Percentiles rank a stretch among this genome's conserved stretches.
Conservation (phyloP, 2,797 vertebrate genomes). For the Enteromius mattozi region DNA sequence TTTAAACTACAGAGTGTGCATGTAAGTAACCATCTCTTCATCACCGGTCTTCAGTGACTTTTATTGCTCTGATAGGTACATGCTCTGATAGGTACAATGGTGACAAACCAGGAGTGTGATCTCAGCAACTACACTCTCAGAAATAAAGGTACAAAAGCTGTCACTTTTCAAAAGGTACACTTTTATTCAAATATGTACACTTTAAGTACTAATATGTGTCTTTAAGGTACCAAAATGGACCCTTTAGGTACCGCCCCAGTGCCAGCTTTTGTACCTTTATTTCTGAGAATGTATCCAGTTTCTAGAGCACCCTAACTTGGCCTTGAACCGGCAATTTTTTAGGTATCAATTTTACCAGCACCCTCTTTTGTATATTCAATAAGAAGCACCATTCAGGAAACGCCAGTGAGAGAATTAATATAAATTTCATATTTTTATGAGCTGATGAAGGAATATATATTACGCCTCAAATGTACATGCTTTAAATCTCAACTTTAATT, state of each 20-base stretch:
- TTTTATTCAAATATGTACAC: too few species aligned
- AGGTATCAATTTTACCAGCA: not conserved
- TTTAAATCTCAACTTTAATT: slow-evolving; percentile 16
- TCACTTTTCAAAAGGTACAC: too few species aligned
- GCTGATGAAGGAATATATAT: slow-evolving; percentile 11
- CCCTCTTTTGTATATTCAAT: not conserved
- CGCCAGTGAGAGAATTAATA: not conserved
- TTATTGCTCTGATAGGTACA: not conserved
- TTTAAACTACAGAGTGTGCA: not conserved
- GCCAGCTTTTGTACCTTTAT: too few species aligned
- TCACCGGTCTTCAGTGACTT: not conserved
- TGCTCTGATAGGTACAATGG: slow-evolving; percentile 3
- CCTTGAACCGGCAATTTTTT: slow-evolving; percentile 1
- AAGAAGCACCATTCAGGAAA: slow-evolving; percentile 6
- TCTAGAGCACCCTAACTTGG: slow-evolving; percentile 4
- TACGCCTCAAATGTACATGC: not conserved
- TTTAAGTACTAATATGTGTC: too few species aligned
- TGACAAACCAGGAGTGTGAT: slow-evolving; percentile 33
- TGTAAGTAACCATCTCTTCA: not conserved
- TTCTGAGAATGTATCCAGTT: not conserved
- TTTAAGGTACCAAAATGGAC: too few species aligned
- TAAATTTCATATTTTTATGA: not conserved
- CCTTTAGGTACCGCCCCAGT: too few species aligned
- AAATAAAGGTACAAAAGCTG: too few species aligned
- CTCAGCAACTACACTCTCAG: not conserved